A percentile compares a stretch with the other conserved stretches of the same genome.
phyloP scores from a whole-genome alignment of 2,888 invertebrate genomes.

The Halictus quadricinctus region DNA sequence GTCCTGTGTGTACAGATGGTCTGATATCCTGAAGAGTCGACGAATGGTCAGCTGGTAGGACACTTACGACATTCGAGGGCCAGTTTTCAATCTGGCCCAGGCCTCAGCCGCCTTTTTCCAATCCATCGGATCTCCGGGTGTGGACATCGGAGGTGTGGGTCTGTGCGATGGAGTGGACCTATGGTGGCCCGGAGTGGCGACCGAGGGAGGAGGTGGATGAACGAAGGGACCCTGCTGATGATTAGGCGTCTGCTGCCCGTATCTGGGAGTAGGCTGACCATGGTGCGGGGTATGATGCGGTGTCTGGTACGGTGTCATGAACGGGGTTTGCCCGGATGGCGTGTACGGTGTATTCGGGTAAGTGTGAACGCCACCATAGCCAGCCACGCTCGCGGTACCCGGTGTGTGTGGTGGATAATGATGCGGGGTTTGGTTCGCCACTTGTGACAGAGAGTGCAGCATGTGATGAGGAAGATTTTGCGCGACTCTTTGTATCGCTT shows the following conservation, averaged over 20 bases:
- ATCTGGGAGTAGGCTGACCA: conserved; percentile 75
- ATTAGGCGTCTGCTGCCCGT: conserved; percentile 82
- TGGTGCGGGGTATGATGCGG: conserved; percentile 85
- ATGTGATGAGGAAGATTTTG: conserved; percentile 88
- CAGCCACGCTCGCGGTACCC: conserved; percentile 87
- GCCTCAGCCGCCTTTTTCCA: conserved; percentile 96
- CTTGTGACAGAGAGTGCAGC: conserved; percentile 88
- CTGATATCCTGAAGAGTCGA: not conserved
- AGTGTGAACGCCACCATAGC: conserved; percentile 83
- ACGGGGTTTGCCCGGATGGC: conserved; percentile 95
- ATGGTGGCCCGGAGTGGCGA: conserved; percentile 59
- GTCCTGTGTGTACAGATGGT: too few relatives aligned
- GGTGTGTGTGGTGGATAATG: conserved; percentile 88
- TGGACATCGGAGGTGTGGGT: conserved; percentile 69
- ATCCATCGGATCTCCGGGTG: conserved; percentile 86
- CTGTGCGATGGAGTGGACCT: conserved; percentile 80
- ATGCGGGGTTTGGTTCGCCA: conserved; percentile 84
- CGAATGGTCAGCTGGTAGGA: not conserved
- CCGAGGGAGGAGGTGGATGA: conserved; percentile 78
- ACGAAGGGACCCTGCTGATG: conserved; percentile 82
- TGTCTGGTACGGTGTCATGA: conserved; percentile 95
- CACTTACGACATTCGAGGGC: conserved; percentile 77
- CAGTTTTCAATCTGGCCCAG: conserved; percentile 86
- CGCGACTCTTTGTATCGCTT: conserved; percentile 88
- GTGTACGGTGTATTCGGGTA: conserved; percentile 94